A percentile compares a stretch with the other conserved stretches of the same genome.
phyloP scores from a whole-genome alignment of 2,888 invertebrate species.

The Ametastegia equiseti region DNA sequence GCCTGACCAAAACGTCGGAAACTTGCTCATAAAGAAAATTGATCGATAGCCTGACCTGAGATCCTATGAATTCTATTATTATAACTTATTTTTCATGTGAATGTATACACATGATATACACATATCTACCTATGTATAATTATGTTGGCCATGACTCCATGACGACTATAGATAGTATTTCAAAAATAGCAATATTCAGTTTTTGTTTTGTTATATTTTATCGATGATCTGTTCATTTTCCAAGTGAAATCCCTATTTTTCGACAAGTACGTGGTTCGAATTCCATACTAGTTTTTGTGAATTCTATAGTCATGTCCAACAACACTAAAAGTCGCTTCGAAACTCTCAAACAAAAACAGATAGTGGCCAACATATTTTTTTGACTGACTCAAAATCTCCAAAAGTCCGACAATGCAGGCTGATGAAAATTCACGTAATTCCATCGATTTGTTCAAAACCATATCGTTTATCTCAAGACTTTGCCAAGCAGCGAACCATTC shows the following conservation, averaged over 20 bases:
- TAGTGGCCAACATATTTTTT: not conserved
- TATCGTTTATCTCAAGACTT: not conserved
- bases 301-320: not conserved
- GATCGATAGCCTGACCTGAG: too few relatives aligned
- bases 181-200: not conserved
- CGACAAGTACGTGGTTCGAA: not conserved
- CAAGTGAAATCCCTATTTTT: not conserved
- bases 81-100: not conserved
- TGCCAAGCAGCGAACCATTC: not conserved
- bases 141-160: constrained; percentile 24
- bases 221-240: not conserved
- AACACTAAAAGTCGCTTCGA: not conserved
- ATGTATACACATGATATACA: not conserved
- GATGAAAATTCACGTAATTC: not conserved
- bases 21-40: too few relatives aligned
- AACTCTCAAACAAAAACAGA: not conserved
- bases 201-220: not conserved
- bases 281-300: not conserved
- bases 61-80: not conserved
- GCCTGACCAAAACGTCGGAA: too few relatives aligned
- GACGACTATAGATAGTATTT: not conserved
- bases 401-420: not conserved
- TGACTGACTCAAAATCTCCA: not conserved
- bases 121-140: not conserved
- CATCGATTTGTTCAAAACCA: not conserved